Evolutionary conservation across 2,797 vertebrate species (phyloP), one percentile per base, ranked within the genome.

Genomic region (Myotis myotis): DNA sequence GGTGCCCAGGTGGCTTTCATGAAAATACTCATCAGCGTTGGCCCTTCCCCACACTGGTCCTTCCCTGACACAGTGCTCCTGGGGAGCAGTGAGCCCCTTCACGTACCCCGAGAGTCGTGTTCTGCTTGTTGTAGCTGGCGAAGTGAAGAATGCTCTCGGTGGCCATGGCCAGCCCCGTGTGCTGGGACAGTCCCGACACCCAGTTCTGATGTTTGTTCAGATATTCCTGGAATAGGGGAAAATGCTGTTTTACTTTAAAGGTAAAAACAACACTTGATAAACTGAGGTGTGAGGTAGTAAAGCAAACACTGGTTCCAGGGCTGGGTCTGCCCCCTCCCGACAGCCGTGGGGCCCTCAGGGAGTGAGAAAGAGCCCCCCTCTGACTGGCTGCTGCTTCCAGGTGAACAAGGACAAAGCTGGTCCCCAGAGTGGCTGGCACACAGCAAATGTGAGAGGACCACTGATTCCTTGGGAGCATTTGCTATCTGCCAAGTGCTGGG

Each of bases 191-290:
- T 57, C 99, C 99, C 0, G 99, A 99, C 0, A 99, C 98, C 99
- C 99, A 99, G 98, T 99, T 99, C 98, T 99, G 99, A 93, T 99
- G 99, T 83, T 99, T 99, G 98, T 99, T 99, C 96, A 99, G 98
- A 96, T 99, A 99, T 84, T 99, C 99, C 99, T 99, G 87, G 76
- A 79, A 96, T 0, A 66, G n/a, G 36, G 41, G 15, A 74, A 74
- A 25, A 71, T 0, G 6, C 22, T 57, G 16, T 17, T 53, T 89
- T 19, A 74, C 11, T 71, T 16, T 20, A 64, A 72, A 38, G 19
- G 16, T 33, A 44, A 85, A 60, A 75, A 41, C 17, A 72, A 25
- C 44, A 38, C 20, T 57, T 36, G n/a, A 33, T 25, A 64, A 25
- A 13, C 36, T 7, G 36, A 68, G 22, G 47, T 15, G 41, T 57